Evolutionary conservation across 2,113 vertebrate genomes (phyloP), one percentile per base, ranked within the genome.

Genomic region (Loxodonta africana): DNA sequence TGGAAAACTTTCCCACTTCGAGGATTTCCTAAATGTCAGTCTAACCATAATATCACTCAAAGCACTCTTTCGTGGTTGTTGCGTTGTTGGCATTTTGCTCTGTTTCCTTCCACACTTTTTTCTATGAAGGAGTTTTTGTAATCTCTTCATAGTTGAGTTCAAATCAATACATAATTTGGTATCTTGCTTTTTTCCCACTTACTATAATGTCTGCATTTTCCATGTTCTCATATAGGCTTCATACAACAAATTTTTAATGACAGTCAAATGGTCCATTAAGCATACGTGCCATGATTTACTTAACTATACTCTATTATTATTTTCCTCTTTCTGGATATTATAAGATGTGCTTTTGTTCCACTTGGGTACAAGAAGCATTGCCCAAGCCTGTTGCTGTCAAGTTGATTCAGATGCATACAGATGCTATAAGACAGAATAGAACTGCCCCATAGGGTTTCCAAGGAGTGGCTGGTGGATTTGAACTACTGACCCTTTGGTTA

Each of bases 161-260:
- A 95, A 82, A 81, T 84, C 89, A 73, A 85, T 65, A 91, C 60
- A 84, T 63, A 81, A 87, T 87, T 96, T 94, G 60, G 26, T 96
- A 41, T 85, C 73, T 96, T 85, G 74, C 60, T 74, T 94, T 88
- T 53, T 33, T 37, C 18, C 8, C 20, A 83, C 76, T 69, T 91
- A 78, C 15, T 26, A 91, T 2, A 93, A 86, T 67, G 37, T 65
- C 71, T 91, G 33, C 28, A 78, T 96, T 96, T 96, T 88, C 46
- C 46, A 57, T 88, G 53, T 92, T 96, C 65, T 97, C 33, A 60
- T 82, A 21, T 51, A 76, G 37, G 78, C 6, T 77, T 84, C 71
- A 89, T 82, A 90, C 3, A 96, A 80, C 67, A 7, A 82, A 83
- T 88, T 62, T 88, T 93, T 93, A 93, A 69, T 82, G 44, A 89